Conservation (phyloP, 2,113 vertebrate species). For the Garra rufa region DNA sequence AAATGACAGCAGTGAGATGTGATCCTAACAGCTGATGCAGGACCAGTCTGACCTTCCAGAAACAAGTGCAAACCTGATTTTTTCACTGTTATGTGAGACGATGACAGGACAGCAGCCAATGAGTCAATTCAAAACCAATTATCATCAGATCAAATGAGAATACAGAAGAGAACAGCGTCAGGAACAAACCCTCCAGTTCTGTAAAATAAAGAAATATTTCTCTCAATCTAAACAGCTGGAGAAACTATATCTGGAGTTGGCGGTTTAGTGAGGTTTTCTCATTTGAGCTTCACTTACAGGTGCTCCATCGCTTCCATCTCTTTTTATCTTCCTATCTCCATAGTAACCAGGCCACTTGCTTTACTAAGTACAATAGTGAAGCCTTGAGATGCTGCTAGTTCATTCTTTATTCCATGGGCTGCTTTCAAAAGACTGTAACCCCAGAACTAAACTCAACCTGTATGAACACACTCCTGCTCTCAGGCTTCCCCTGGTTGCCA, state of each 20-base stretch:
- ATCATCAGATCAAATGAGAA: neutral
- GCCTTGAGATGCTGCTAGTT: conserved; percentile 27
- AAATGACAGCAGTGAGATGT: neutral
- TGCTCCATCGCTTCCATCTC: neutral
- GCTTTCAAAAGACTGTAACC: neutral
- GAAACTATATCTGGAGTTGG: neutral
- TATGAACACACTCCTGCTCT: neutral
- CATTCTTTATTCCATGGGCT: neutral
- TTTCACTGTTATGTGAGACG: too few species aligned
- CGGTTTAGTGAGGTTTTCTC: neutral
- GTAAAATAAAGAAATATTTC: neutral
- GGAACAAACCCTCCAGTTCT: neutral
- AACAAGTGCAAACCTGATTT: too few species aligned
- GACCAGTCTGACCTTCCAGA: neutral
- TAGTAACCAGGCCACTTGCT: conserved; percentile 28
- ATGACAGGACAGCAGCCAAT: neutral
- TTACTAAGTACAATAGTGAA: conserved; percentile 4
- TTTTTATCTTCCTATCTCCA: conserved; percentile 16
- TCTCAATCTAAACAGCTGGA: neutral
- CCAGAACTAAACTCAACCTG: neutral
- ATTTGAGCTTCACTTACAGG: neutral
- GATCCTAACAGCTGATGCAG: too few species aligned
- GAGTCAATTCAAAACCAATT: neutral
- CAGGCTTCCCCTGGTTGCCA: neutral
- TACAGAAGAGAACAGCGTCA: too few species aligned